A percentile compares a stretch with the other conserved stretches of the same genome.
These are phyloP conservation scores for Orchesella flavescens DNA, from an alignment of 2,888 invertebrate species.

Conservation along the genomic window DNA sequence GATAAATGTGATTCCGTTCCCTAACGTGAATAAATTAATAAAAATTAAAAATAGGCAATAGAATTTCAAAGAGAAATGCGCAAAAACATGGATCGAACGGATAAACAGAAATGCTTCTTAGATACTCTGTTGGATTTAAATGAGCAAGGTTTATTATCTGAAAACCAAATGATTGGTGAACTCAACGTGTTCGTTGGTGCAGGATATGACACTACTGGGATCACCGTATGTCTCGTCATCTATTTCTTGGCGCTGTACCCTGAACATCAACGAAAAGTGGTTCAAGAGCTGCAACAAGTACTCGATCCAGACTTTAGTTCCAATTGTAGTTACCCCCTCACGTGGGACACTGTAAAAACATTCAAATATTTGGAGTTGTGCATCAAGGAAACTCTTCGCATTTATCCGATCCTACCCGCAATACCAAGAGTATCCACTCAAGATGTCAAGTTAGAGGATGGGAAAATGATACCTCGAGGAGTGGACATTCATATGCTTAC, in stretches of 20 bases:
- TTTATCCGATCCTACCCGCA: constrained; percentile 43
- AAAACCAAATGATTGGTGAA: background rate
- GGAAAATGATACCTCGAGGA: constrained; percentile 27
- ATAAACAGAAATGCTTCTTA: background rate
- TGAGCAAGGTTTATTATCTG: background rate
- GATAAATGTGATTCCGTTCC: background rate
- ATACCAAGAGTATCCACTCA: constrained; percentile 4
- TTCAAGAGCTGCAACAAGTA: background rate
- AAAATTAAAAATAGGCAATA: background rate
- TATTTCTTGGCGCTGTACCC: background rate
- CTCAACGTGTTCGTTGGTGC: background rate
- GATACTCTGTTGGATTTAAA: background rate
- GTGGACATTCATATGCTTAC: constrained; percentile 34
- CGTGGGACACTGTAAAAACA: background rate
- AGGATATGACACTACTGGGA: background rate
- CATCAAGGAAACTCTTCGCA: background rate
- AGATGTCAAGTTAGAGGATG: constrained; percentile 32
- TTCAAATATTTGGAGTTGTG: background rate
- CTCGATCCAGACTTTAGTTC: background rate
- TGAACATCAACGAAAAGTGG: background rate
- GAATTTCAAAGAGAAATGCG: background rate
- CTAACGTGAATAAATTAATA: background rate
- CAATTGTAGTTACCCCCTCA: background rate
- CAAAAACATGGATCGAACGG: background rate
- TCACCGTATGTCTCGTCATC: background rate